These are phyloP conservation scores for Rhinoderma darwinii DNA, from an alignment of 2,113 vertebrate genomes.

Conservation along the genomic window DNA sequence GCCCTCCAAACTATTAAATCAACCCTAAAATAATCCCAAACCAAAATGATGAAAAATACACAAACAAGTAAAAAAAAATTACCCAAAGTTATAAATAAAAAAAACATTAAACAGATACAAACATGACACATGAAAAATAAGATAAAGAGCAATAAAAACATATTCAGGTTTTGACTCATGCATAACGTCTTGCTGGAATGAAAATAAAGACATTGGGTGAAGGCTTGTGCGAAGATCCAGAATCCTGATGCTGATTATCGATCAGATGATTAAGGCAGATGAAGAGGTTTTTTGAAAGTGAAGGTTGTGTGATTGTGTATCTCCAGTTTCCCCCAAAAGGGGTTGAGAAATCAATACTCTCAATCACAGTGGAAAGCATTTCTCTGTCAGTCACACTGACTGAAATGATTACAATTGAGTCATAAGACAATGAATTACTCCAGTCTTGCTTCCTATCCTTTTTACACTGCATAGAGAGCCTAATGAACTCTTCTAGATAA, in stretches of 20 bases:
- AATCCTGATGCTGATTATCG: constrained; percentile 89
- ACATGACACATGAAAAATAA: neutral
- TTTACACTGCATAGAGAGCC: constrained; percentile 80
- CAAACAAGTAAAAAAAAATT: neutral
- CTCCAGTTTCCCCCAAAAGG: constrained; percentile 81
- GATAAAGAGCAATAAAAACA: constrained; percentile 56
- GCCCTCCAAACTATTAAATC: too few species aligned
- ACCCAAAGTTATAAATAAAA: too few species aligned
- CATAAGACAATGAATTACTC: constrained; percentile 95
- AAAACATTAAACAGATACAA: neutral
- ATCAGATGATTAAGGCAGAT: constrained; percentile 97
- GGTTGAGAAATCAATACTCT: constrained; percentile 94
- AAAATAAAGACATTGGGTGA: constrained; percentile 78
- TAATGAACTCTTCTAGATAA: constrained; percentile 87
- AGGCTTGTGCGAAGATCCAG: constrained; percentile 83
- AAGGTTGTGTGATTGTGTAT: constrained; percentile 91
- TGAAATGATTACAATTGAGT: constrained; percentile 97
- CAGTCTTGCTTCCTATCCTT: constrained; percentile 78
- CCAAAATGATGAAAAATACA: neutral
- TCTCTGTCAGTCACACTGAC: constrained; percentile 90
- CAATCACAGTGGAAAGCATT: constrained; percentile 88
- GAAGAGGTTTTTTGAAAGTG: constrained; percentile 89
- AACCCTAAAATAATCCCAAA: too few species aligned
- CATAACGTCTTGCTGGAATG: constrained; percentile 77
- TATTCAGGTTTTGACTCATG: constrained; percentile 84